Evolutionary conservation across 2,797 vertebrate genomes (phyloP), one percentile per base, ranked within the genome.

Genomic region (Scomberomorus guttatus): DNA sequence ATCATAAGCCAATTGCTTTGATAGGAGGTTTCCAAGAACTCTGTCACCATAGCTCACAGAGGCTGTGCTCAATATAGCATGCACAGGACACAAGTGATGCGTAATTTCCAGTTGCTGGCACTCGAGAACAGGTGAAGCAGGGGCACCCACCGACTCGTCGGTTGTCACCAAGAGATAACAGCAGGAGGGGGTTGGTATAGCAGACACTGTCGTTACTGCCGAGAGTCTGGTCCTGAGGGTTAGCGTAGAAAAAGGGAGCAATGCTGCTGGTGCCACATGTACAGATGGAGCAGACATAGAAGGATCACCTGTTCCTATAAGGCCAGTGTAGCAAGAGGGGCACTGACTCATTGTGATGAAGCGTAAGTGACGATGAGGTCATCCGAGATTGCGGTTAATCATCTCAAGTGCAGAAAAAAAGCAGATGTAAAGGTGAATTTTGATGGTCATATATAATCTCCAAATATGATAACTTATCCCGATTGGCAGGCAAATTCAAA

Each of bases 261-360:
- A 48, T 61, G 34, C 57, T 24, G 25, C 37, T 7, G 50, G 64
- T 80, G 80, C 84, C 86, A 86, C 80, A 81, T 81, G 82, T 77
- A 79, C 78, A 83, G 83, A 86, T 75, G 72, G 81, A 82, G 80
- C 77, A 73, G 75, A 75, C 66, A 62, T 73, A 87, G 83, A 88
- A 74, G 77, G 78, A 91, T 87, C 85, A 83, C 80, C 81, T 87
- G 48, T 80, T 85, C 77, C 44, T 76, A 78, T 72, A 77, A 82
- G 48, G 67, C 66, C 81, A 80, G 69, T 34, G 44, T 71, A 44
- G 72, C 78, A 51, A 79, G 64, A 70, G 57, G 67, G 75, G 22
- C 62, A 39, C 54, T 86, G 72, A 86, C 58, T 89, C 79, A 85
- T 46, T 56, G 82, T 78, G 70, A 83, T 84, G 71, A 81, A 73